A percentile compares a stretch with the other conserved stretches of the same genome.
Evolutionary conservation across 2,888 invertebrate genomes (phyloP).

Genomic region (Andrena hattorfiana): DNA sequence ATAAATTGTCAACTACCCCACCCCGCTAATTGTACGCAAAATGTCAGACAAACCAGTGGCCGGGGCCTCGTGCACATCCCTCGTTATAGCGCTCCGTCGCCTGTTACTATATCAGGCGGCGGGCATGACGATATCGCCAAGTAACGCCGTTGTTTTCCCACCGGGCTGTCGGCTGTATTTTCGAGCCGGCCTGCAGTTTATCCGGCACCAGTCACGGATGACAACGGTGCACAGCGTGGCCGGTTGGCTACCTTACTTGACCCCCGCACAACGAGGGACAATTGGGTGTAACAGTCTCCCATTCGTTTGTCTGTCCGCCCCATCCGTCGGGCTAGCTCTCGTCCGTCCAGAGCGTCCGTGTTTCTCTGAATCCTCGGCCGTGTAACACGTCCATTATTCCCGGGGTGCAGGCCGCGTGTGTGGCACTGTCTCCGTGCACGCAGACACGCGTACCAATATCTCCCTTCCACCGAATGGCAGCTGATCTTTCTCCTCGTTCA

Average conservation of each 20-base stretch:
- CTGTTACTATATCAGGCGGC: conserved; percentile 35
- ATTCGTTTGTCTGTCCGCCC: conserved; percentile 80
- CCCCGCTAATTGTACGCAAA: too few species aligned
- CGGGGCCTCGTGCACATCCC: too few species aligned
- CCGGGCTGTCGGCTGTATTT: conserved; percentile 58
- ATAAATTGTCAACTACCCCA: too few species aligned
- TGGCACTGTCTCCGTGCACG: conserved; percentile 28
- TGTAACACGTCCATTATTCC: conserved; percentile 79
- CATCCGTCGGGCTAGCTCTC: conserved; percentile 67
- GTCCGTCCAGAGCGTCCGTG: conserved; percentile 70
- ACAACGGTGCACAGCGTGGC: conserved; percentile 80
- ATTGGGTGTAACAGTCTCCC: conserved; percentile 85
- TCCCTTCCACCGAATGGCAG: background rate
- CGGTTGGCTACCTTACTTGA: conserved; percentile 84
- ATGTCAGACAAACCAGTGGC: too few species aligned
- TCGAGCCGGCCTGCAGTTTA: conserved; percentile 61
- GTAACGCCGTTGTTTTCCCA: conserved; percentile 61
- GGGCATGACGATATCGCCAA: conserved; percentile 55
- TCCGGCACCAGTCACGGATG: conserved; percentile 66
- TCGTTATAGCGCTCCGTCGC: conserved; percentile 1
- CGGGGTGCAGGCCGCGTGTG: conserved; percentile 54
- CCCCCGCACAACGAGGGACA: conserved; percentile 85
- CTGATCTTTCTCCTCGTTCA: background rate
- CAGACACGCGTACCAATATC: conserved; percentile 30
- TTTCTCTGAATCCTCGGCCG: conserved; percentile 72